These are phyloP conservation scores for Caenorhabditis sp. DNA, from an alignment of 2,888 invertebrate genomes.

Conservation along the genomic window DNA sequence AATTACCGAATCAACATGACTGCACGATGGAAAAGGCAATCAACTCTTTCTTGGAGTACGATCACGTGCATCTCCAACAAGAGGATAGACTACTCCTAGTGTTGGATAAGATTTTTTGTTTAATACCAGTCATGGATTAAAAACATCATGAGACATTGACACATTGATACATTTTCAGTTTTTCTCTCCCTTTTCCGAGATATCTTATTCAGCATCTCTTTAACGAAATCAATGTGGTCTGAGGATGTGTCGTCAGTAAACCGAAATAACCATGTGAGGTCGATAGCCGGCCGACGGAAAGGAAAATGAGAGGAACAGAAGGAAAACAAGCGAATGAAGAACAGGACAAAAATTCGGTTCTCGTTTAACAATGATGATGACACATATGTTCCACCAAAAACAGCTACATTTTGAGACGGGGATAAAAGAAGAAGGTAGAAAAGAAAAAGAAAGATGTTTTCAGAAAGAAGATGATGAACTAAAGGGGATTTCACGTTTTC, in stretches of 20 bases:
- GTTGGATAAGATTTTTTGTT: constrained; percentile 31
- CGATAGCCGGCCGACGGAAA: neutral
- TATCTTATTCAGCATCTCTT: neutral
- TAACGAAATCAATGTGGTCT: constrained; percentile 27
- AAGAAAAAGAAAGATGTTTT: neutral
- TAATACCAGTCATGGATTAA: constrained; percentile 48
- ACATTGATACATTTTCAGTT: constrained; percentile 29
- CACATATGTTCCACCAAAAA: constrained; percentile 28
- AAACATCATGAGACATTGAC: constrained; percentile 42
- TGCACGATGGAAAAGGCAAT: constrained; percentile 39
- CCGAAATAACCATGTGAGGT: constrained; percentile 37
- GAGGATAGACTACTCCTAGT: constrained; percentile 26
- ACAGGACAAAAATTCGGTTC: constrained; percentile 25
- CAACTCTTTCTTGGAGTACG: constrained; percentile 23
- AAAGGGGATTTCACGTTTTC: constrained; percentile 3
- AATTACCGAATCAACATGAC: constrained; percentile 59
- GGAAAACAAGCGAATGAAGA: constrained; percentile 16
- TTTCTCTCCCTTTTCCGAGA: neutral
- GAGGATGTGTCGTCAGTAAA: constrained; percentile 57
- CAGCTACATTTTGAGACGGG: constrained; percentile 31
- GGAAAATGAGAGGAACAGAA: constrained; percentile 20
- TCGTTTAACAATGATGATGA: constrained; percentile 44
- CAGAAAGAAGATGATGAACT: constrained; percentile 8
- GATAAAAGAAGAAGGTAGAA: constrained; percentile 7
- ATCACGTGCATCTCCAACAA: constrained; percentile 44